Percentiles rank a stretch among this genome's conserved stretches.
These are phyloP conservation scores for Pangasianodon gigas DNA, from an alignment of 2,113 vertebrate genomes.

Conservation along the genomic window DNA sequence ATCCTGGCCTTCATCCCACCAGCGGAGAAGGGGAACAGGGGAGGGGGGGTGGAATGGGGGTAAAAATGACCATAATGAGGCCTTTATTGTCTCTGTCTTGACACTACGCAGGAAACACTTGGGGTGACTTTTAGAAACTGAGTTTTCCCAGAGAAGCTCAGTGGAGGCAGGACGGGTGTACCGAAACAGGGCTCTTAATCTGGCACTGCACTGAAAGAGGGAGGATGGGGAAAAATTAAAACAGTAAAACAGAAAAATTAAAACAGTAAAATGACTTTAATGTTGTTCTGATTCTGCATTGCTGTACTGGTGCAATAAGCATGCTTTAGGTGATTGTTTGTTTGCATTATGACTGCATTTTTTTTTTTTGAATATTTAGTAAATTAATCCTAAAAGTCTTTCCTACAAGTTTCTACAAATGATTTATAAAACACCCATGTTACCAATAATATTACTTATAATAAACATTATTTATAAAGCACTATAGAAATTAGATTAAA, in stretches of 20 bases:
- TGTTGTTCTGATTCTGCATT: not conserved
- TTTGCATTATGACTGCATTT: too few species aligned
- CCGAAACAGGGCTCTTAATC: not conserved
- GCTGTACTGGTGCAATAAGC: not conserved
- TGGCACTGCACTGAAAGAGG: not conserved
- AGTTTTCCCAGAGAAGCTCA: conserved; percentile 53
- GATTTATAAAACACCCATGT: not conserved
- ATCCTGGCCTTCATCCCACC: conserved; percentile 32
- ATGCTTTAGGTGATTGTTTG: not conserved
- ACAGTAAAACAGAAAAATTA: not conserved
- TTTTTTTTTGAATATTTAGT: too few species aligned
- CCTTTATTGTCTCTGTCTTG: conserved; percentile 33
- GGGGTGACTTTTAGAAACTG: conserved; percentile 45
- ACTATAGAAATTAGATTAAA: not conserved
- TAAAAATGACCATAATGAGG: conserved; percentile 28
- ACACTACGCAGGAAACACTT: conserved; percentile 51
- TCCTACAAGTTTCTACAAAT: too few species aligned
- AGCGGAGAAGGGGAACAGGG: not conserved
- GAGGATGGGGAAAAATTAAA: not conserved
- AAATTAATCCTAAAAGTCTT: not conserved
- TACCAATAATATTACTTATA: not conserved
- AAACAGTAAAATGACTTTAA: not conserved
- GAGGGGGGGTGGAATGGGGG: not conserved
- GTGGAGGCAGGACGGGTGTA: not conserved
- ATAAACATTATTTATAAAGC: too few species aligned